Percentiles rank a stretch among this genome's conserved stretches.
These are phyloP conservation scores for Decapterus maruadsi DNA, from an alignment of 2,797 vertebrate species.

Conservation along the genomic window DNA sequence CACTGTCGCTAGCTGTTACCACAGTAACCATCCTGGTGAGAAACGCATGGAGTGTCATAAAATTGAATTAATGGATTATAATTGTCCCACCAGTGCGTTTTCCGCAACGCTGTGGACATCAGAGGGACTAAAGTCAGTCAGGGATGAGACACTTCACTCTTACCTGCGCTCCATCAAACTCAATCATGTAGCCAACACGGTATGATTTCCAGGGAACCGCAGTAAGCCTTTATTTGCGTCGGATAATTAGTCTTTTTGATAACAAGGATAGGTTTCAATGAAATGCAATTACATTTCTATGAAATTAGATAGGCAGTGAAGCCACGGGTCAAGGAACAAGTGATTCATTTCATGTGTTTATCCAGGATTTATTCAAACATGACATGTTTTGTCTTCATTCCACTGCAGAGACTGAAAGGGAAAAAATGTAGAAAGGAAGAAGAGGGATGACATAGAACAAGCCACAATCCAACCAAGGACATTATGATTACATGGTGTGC, in stretches of 20 bases:
- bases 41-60: conserved; percentile 54
- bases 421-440: not conserved
- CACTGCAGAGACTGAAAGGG: not conserved
- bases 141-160: conserved; percentile 6
- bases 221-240: not conserved
- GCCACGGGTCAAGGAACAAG: not conserved
- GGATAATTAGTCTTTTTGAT: not conserved
- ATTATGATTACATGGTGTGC: not conserved
- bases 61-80: conserved; percentile 49
- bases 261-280: not conserved
- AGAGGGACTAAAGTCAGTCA: conserved; percentile 30
- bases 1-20: conserved; percentile 17
- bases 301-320: no score
- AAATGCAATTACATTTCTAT: not conserved
- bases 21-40: conserved; percentile 34
- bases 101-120: not conserved
- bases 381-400: not conserved
- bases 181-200: not conserved
- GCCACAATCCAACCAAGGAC: conserved; percentile 11
- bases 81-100: conserved; percentile 27
- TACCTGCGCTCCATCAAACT: not conserved
- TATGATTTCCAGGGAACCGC: not conserved
- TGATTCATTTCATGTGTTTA: not conserved
- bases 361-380: not conserved
- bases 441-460: not conserved